Conservation (phyloP, 2,113 vertebrate genomes). For the Centrocercus urophasianus region DNA sequence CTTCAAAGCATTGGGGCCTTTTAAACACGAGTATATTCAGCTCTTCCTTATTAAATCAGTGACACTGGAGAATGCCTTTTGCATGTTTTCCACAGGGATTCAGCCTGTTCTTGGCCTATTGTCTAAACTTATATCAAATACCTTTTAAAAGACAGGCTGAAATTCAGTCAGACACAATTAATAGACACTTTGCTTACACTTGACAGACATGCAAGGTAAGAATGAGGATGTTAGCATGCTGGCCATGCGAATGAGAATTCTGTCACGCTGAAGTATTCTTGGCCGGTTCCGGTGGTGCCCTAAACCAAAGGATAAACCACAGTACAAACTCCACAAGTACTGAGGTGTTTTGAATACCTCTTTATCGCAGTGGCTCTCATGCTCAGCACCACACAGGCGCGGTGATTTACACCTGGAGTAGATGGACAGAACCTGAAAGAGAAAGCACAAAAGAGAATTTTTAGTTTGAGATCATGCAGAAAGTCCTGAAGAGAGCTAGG, state of each 20-base stretch:
- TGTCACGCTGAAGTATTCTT: slow-evolving; percentile 50
- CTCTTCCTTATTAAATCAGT: slow-evolving; percentile 43
- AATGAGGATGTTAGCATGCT: slow-evolving; percentile 67
- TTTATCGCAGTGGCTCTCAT: background rate
- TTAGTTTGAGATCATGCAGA: background rate
- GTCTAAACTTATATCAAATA: background rate
- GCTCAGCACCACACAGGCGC: background rate
- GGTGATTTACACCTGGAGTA: background rate
- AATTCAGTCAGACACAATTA: slow-evolving; percentile 69
- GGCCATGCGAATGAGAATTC: slow-evolving; percentile 31
- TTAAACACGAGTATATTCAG: slow-evolving; percentile 21
- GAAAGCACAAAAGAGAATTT: background rate
- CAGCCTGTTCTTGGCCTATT: slow-evolving; percentile 16
- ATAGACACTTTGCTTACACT: slow-evolving; percentile 53
- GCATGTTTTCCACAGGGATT: background rate
- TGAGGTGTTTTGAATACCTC: slow-evolving; percentile 10
- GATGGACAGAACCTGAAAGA: background rate
- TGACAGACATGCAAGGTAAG: slow-evolving; percentile 62
- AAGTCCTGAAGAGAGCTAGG: background rate
- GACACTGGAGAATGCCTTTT: slow-evolving; percentile 25
- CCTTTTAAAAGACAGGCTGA: slow-evolving; percentile 47
- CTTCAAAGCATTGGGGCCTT: slow-evolving; percentile 20
- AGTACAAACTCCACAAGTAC: background rate
- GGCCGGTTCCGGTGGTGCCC: background rate
- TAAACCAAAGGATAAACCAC: slow-evolving; percentile 40